Percentiles rank a stretch among this genome's conserved stretches.
Evolutionary conservation across 2,113 vertebrate genomes (phyloP).

Genomic region (Paracyprichromis sp.): DNA sequence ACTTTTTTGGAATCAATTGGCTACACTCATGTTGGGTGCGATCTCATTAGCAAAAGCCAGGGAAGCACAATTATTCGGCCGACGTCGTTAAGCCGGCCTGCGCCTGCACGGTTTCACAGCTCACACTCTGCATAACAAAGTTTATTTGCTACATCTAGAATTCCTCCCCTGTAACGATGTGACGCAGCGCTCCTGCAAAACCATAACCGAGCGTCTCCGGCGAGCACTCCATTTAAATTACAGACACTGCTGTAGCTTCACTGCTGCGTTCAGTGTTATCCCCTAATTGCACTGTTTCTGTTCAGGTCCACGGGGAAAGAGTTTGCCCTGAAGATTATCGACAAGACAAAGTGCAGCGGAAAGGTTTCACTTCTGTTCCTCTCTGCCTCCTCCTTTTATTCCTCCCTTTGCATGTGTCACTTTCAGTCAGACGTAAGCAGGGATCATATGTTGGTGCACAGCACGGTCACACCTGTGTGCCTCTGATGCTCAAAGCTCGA

Average conservation of each 20-base stretch:
- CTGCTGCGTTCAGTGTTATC: background rate
- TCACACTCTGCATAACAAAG: background rate
- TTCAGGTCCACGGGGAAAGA: conserved; percentile 89
- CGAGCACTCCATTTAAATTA: background rate
- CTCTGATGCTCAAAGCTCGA: conserved; percentile 1
- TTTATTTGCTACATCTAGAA: background rate
- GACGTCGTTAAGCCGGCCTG: background rate
- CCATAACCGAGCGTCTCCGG: background rate
- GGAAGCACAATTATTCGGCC: background rate
- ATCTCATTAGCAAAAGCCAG: background rate
- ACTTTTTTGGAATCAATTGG: background rate
- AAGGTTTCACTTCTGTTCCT: conserved; percentile 70
- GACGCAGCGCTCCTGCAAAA: background rate
- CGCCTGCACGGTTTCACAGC: background rate
- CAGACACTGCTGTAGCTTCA: background rate
- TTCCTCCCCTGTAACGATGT: background rate
- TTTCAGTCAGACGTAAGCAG: background rate
- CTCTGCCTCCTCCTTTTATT: background rate
- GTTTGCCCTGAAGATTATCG: conserved; percentile 96
- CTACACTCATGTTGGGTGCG: background rate
- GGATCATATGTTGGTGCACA: background rate
- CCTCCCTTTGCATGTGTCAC: background rate
- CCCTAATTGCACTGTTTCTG: conserved; percentile 28
- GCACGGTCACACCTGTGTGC: background rate
- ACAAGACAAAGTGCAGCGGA: conserved; percentile 94